Evolutionary conservation across 1,140 invertebrate species (phyloP), one percentile per base, ranked within the genome.

Genomic region (Scaptomyza pallida): DNA sequence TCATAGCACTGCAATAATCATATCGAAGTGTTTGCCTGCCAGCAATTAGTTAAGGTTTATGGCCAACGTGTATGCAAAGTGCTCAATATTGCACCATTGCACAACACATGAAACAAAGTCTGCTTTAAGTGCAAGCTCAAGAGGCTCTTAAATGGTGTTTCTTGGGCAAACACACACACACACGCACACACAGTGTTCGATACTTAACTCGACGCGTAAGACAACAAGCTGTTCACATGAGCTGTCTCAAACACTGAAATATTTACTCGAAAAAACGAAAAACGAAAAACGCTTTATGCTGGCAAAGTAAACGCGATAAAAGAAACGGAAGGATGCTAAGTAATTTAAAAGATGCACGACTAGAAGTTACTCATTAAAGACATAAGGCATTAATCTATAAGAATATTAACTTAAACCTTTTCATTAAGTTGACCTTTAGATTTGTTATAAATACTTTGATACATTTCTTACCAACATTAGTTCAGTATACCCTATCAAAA

Each of bases 221-320:
- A 19, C 51, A 41, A 37, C 16, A 48, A 23, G 40, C 60, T 54
- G 26, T 6, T 5, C 60, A 44, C 12, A 41, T 40, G 21, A 51
- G 3, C 23, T 26, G 17, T 12, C 60, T 41, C 44, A 50, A 40
- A 21, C 51, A 45, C 13, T 54, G 67, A 64, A 70, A 64, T 70
- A 64, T 70, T 70, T 80, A 55, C 60, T 47, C 48, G 70, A 62
- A n/a, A n/a, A n/a, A n/a, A n/a, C n/a, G n/a, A n/a, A n/a, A n/a
- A n/a, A n/a, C n/a, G n/a, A n/a, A 69, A 83, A 78, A 23, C 55
- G 75, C 62, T 85, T 85, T 79, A 54, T 72, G 72, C 52, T 52
- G 41, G 47, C 44, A 71, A 68, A 71, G 40, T 65, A 59, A 54
- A 45, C 37, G 62, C 52, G 47, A 71, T 57, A 65, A 65, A 57